Base-by-base conservation (phyloP, 2,797 vertebrate species). In the Argentina silus region DNA sequence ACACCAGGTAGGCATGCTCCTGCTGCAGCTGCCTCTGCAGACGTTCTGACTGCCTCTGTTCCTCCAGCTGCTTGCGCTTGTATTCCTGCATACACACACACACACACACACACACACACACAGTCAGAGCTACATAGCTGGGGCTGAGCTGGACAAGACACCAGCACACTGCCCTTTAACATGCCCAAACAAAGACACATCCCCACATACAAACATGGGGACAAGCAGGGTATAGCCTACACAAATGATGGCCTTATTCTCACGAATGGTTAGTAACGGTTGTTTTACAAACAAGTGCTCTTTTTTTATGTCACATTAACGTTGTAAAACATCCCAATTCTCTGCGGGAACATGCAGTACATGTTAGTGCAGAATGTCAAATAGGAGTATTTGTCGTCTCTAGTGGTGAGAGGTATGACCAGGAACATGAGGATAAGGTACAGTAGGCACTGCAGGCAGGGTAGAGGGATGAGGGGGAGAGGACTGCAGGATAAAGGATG, bases 11-110 rank as follows among this genome's bases (percentile, higher is more conserved):
- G 56, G 96, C 96, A 3, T 97, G 96, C 72, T 98, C 96, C 91
- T 98, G 96, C 93, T 97, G 96, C 81, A 97, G 93, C 84, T 98
- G 96, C 74, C 96, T 92, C 93, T 98, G 96, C 72, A 98, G 93
- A 3, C 96, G 92, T 87, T 98, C 96, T 0, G 96, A 96, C 93
- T 97, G 96, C 43, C 96, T 92, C 90, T 98, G 96, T 79, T 98
- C 96, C 90, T 98, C 96, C 74, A 97, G 90, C 93, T 98, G 96
- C 85, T 98, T 97, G 71, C 96, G 94, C 85, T 98, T 98, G 81
- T 98, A 97, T 82, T 97, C 96, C 96, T 98, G 81, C 80, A 72
- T 15, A 80, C 69, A 79, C 44, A 78, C 8, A 48, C 67, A 69
- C 43, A 21, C 3, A 45, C 27, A 48, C 43, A 48, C 21, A 55